Conservation (phyloP, 2,888 invertebrate species). For the Idaea aversata region DNA sequence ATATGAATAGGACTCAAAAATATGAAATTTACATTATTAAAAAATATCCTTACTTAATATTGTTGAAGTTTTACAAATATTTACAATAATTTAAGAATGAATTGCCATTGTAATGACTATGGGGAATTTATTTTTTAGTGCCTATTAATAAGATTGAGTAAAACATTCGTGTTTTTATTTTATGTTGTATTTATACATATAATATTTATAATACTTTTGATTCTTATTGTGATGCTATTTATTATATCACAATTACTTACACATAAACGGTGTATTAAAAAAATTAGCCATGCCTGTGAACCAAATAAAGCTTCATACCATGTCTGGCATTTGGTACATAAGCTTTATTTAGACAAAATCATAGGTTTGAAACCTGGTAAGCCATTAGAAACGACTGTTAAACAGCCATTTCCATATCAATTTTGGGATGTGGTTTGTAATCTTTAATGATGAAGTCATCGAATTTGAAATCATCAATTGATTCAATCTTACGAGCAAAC, state of each 20-base stretch:
- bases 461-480: conserved; percentile 92
- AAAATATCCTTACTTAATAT: conserved; percentile 3
- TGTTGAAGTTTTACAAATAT: conserved; percentile 16
- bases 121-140: conserved; percentile 58
- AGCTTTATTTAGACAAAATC: too few relatives aligned
- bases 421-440: conserved; percentile 94
- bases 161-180: conserved; percentile 22
- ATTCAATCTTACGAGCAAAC: conserved; percentile 85
- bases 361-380: neutral
- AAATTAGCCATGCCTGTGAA: too few relatives aligned
- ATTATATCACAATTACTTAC: neutral
- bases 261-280: neutral
- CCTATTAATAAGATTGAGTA: conserved; percentile 44
- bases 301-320: too few relatives aligned
- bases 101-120: conserved; percentile 55
- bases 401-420: conserved; percentile 96
- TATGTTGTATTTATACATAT: conserved; percentile 7
- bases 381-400: conserved; percentile 3
- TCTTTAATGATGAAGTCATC: conserved; percentile 92
- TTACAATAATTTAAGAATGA: conserved; percentile 44
- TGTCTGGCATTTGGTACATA: too few relatives aligned
- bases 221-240: conserved; percentile 5
- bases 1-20: neutral
- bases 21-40: neutral
- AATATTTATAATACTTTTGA: conserved; percentile 1